phyloP scores from a whole-genome alignment of 2,888 invertebrate genomes.

The Synergus itoensis region DNA sequence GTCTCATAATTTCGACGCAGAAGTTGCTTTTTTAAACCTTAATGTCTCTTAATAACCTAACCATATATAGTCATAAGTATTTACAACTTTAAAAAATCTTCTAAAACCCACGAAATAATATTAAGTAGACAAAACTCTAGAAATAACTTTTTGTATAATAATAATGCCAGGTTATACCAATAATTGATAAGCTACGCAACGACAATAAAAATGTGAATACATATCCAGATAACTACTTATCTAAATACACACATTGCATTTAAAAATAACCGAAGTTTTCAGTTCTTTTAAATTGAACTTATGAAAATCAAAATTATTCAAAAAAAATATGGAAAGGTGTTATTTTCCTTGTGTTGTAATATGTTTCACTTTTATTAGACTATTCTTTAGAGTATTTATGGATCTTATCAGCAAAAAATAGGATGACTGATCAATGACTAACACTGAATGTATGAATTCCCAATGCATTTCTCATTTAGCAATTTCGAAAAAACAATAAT shows the following conservation, averaged over 20 bases:
- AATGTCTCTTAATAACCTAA: background rate
- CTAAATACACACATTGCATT: conserved; percentile 10
- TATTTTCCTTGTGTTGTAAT: background rate
- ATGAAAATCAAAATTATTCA: background rate
- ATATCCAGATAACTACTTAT: conserved; percentile 5
- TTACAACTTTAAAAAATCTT: background rate
- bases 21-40: background rate
- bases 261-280: background rate
- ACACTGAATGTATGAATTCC: background rate
- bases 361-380: no score
- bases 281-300: background rate
- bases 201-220: background rate
- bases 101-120: background rate
- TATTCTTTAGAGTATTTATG: background rate
- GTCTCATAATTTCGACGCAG: conserved; percentile 4
- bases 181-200: background rate
- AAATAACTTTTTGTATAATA: background rate
- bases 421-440: background rate
- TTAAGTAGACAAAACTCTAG: background rate
- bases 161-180: background rate
- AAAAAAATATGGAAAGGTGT: no score
- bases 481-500: background rate
- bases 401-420: background rate
- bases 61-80: background rate
- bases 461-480: background rate